phyloP scores from a whole-genome alignment of 2,797 vertebrate genomes.

The Sebastes oblongus region DNA sequence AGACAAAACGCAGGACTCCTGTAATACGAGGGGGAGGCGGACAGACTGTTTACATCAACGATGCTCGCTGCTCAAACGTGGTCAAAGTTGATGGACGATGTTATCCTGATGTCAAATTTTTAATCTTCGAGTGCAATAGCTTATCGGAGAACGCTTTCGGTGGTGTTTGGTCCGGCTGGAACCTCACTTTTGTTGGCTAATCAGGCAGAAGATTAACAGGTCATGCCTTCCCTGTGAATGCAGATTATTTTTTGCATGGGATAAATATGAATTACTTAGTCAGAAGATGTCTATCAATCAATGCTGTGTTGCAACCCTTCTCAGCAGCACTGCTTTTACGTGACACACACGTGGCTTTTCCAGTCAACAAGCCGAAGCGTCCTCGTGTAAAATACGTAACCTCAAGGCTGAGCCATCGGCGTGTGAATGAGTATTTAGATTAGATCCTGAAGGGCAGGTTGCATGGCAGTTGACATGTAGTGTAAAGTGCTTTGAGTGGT shows the following conservation, averaged over 20 bases:
- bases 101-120: no score
- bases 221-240: neutral
- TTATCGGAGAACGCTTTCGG: no score
- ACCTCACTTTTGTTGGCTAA: neutral
- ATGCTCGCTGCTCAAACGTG: neutral
- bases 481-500: no score
- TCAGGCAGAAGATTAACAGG: neutral
- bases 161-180: neutral
- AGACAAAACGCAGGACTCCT: neutral
- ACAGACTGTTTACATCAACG: neutral
- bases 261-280: neutral
- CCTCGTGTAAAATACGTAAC: no score
- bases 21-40: neutral
- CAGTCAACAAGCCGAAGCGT: no score
- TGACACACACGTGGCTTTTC: neutral
- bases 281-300: neutral
- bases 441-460: no score
- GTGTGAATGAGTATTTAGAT: no score
- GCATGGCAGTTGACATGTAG: no score
- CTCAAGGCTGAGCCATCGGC: no score
- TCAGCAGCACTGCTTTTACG: neutral
- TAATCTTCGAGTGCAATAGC: no score
- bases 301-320: neutral
- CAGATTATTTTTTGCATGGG: slow-evolving; percentile 18
- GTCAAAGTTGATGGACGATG: no score